Evolutionary conservation across 2,888 invertebrate species (phyloP).

Genomic region (Orchesella flavescens): DNA sequence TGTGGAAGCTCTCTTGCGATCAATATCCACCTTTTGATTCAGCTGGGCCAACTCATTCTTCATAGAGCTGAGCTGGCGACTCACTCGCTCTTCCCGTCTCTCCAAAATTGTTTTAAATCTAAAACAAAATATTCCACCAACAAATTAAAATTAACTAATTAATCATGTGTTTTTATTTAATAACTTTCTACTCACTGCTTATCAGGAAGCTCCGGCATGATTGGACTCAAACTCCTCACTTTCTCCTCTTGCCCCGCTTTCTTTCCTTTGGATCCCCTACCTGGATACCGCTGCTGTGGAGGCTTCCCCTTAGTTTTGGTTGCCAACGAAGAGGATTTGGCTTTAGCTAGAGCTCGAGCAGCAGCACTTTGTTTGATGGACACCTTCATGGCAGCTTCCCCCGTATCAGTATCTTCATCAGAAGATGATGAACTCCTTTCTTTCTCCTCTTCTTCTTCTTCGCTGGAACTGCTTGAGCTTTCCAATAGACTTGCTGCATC

Average conservation of each 20-base stretch:
- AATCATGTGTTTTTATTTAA: too few relatives aligned
- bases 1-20: conserved; percentile 20
- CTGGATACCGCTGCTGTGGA: not conserved
- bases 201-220: conserved; percentile 34
- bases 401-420: not conserved
- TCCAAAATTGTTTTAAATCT: conserved; percentile 38
- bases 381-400: not conserved
- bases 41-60: conserved; percentile 39
- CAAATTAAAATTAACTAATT: too few relatives aligned
- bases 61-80: conserved; percentile 28
- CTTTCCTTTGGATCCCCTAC: not conserved
- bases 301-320: not conserved
- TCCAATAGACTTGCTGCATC: not conserved
- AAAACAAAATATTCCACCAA: not conserved
- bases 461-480: not conserved
- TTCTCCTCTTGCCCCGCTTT: not conserved
- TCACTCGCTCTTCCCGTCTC: conserved; percentile 32
- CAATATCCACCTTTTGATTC: conserved; percentile 44
- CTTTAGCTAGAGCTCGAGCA: not conserved
- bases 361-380: not conserved
- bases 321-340: not conserved
- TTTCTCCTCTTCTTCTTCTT: not conserved
- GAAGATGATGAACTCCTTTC: not conserved
- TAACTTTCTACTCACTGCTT: conserved; percentile 39
- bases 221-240: conserved; percentile 35